A percentile compares a stretch with the other conserved stretches of the same genome.
Conservation (phyloP, 2,888 invertebrate species). For the Lordiphosa fenestrarum region DNA sequence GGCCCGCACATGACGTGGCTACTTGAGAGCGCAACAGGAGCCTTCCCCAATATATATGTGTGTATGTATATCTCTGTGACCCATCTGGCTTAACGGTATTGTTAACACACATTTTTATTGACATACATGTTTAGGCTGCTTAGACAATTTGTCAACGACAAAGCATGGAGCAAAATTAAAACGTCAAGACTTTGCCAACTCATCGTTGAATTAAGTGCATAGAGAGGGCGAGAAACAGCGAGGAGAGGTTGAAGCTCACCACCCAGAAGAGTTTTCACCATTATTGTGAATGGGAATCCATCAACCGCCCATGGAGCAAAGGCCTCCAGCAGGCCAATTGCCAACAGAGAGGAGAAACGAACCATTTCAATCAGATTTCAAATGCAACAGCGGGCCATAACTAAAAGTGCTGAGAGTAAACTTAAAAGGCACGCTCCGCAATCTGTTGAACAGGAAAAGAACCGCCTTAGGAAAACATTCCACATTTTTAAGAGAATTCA, state of each 20-base stretch:
- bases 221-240: slow-evolving; percentile 4
- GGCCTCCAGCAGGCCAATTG: slow-evolving; percentile 8
- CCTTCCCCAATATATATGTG: slow-evolving; percentile 4
- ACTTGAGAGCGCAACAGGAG: slow-evolving; percentile 63
- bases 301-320: slow-evolving; percentile 66
- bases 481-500: too few relatives aligned
- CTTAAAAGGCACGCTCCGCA: background rate
- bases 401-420: background rate
- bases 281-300: slow-evolving; percentile 61
- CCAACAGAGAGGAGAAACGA: slow-evolving; percentile 6
- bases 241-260: slow-evolving; percentile 1
- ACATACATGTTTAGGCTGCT: slow-evolving; percentile 46
- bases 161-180: slow-evolving; percentile 24
- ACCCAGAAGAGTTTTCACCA: too few relatives aligned
- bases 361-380: slow-evolving; percentile 54
- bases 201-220: slow-evolving; percentile 38
- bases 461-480: background rate
- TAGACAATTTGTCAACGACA: slow-evolving; percentile 67
- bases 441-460: background rate
- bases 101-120: slow-evolving; percentile 48
- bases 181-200: slow-evolving; percentile 21
- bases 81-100: slow-evolving; percentile 56
- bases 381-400: slow-evolving; percentile 11
- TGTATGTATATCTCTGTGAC: slow-evolving; percentile 59
- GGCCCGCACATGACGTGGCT: slow-evolving; percentile 25